phyloP scores from a whole-genome alignment of 2,113 vertebrate genomes.

The Lycaon pictus region DNA sequence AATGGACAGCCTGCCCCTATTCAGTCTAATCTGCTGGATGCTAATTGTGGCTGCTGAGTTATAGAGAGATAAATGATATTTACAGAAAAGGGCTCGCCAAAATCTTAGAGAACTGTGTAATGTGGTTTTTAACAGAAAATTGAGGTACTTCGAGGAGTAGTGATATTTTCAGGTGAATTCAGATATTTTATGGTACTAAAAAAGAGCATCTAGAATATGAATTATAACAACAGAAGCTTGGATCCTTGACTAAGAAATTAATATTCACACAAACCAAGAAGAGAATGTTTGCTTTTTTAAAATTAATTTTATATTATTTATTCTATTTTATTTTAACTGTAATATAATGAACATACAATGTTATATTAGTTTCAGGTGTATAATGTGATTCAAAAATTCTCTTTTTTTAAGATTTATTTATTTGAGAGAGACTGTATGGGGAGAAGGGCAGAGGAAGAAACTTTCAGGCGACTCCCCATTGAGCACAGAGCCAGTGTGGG shows the following conservation, averaged over 20 bases:
- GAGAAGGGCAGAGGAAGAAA: too few relatives aligned
- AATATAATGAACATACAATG: not conserved
- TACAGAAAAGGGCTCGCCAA: not conserved
- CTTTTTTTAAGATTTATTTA: too few relatives aligned
- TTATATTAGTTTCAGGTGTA: not conserved
- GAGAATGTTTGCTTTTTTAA: not conserved
- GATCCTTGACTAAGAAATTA: constrained; percentile 40
- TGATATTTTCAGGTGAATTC: constrained; percentile 36
- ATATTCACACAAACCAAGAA: not conserved
- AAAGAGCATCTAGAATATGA: not conserved
- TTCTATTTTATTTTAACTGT: not conserved
- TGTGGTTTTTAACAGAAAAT: not conserved
- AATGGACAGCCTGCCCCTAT: not conserved
- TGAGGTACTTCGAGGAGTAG: not conserved
- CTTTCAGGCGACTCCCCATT: too few relatives aligned
- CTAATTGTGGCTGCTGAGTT: not conserved
- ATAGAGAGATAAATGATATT: not conserved
- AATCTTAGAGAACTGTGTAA: not conserved
- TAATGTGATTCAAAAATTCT: not conserved
- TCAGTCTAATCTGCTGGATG: not conserved
- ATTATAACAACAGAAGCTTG: not conserved
- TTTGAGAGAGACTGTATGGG: too few relatives aligned
- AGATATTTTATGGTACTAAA: not conserved
- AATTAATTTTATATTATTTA: not conserved
- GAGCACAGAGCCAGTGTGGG: too few relatives aligned